These are phyloP conservation scores for Rhagoletis pomonella DNA, from an alignment of 1,140 invertebrate genomes.

Conservation along the genomic window DNA sequence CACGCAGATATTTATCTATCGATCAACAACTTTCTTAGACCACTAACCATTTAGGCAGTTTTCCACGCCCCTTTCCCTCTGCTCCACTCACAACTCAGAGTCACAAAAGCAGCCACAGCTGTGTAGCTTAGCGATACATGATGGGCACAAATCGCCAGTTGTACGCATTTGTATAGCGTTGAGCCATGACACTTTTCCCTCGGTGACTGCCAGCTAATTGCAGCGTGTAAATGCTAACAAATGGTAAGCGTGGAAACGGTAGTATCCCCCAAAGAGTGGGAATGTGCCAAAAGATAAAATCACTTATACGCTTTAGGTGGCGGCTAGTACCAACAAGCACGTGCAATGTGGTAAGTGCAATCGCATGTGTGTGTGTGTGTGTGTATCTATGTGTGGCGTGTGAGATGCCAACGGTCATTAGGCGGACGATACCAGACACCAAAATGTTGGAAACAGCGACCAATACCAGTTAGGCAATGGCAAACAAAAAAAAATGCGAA, in stretches of 20 bases:
- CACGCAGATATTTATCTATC: conserved; percentile 12
- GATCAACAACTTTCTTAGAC: conserved; percentile 43
- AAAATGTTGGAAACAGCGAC: conserved; percentile 9
- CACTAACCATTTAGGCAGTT: background rate
- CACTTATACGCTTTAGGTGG: conserved; percentile 10
- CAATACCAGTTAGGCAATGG: background rate
- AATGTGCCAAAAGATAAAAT: conserved; percentile 52
- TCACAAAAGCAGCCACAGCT: background rate
- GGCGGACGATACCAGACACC: conserved; percentile 13
- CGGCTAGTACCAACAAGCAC: background rate
- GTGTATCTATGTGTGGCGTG: conserved; percentile 18
- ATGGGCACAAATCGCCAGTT: conserved; percentile 26
- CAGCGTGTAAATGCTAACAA: conserved; percentile 49
- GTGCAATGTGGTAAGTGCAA: background rate
- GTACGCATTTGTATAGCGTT: conserved; percentile 20
- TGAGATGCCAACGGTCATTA: conserved; percentile 47
- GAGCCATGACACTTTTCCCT: conserved; percentile 46
- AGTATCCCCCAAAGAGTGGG: conserved; percentile 48
- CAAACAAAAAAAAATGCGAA: background rate
- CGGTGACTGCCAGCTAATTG: conserved; percentile 43
- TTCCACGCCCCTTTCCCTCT: too few species aligned
- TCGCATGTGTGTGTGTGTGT: background rate
- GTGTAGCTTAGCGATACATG: background rate
- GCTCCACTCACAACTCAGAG: background rate
- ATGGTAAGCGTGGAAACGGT: conserved; percentile 49